phyloP scores from a whole-genome alignment of 2,888 invertebrate species.

The Trissolcus japonicus region DNA sequence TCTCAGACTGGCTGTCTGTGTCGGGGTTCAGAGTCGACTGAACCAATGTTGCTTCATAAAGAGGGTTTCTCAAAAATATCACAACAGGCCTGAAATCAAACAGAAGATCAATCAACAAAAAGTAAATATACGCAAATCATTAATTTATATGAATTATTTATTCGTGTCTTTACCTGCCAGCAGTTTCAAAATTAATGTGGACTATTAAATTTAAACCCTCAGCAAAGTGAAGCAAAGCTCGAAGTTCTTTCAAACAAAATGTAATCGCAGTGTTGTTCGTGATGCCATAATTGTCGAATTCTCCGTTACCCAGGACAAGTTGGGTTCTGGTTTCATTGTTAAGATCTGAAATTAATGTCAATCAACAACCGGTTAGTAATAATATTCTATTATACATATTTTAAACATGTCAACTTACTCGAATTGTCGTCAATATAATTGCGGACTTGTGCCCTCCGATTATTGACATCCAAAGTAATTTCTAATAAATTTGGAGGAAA shows the following conservation, averaged over 20 bases:
- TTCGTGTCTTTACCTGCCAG: conserved; percentile 80
- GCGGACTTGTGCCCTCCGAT: conserved; percentile 82
- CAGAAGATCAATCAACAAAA: neutral
- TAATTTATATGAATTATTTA: no score
- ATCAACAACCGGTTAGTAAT: neutral
- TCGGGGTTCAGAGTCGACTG: conserved; percentile 86
- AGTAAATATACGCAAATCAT: no score
- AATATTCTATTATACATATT: conserved; percentile 59
- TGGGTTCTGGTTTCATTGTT: conserved; percentile 87
- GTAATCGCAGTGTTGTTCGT: conserved; percentile 84
- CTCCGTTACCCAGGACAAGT: conserved; percentile 83
- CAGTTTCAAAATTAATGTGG: conserved; percentile 84
- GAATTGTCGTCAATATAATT: conserved; percentile 86
- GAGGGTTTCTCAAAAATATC: conserved; percentile 84
- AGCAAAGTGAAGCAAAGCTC: conserved; percentile 87
- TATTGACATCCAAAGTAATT: conserved; percentile 84
- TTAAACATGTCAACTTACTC: conserved; percentile 68
- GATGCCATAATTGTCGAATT: conserved; percentile 84
- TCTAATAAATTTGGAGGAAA: conserved; percentile 88
- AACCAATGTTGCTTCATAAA: conserved; percentile 88
- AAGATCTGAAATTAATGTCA: conserved; percentile 75
- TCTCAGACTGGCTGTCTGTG: conserved; percentile 73
- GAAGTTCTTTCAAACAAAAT: conserved; percentile 90
- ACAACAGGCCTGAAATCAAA: conserved; percentile 82
- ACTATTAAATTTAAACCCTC: conserved; percentile 85